A percentile compares a stretch with the other conserved stretches of the same genome.
These are phyloP conservation scores for Paratilapia polleni DNA, from an alignment of 2,113 vertebrate species.

Conservation along the genomic window DNA sequence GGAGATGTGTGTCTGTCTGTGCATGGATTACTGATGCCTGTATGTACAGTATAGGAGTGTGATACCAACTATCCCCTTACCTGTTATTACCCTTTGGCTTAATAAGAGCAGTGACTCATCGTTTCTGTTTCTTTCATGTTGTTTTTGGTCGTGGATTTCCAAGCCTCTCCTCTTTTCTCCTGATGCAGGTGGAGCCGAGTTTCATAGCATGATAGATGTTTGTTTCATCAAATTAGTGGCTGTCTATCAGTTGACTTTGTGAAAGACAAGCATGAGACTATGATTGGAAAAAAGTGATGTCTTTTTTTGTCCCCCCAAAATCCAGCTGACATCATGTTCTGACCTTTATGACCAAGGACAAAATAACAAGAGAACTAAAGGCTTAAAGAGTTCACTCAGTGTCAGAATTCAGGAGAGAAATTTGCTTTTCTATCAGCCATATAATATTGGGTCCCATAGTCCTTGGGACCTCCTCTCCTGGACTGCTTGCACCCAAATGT, in stretches of 20 bases:
- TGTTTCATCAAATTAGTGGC: slow-evolving; percentile 31
- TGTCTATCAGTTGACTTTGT: not conserved
- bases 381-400: too few species aligned
- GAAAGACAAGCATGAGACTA: not conserved
- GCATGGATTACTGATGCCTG: not conserved
- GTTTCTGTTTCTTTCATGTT: slow-evolving; percentile 29
- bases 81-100: slow-evolving; percentile 39
- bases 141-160: slow-evolving; percentile 56
- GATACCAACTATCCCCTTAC: not conserved
- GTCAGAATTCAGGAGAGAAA: too few species aligned
- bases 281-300: not conserved
- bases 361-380: not conserved
- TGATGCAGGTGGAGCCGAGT: not conserved
- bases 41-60: not conserved
- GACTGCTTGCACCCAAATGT: too few species aligned
- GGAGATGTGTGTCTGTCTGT: not conserved
- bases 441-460: too few species aligned
- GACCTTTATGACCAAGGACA: not conserved
- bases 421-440: too few species aligned
- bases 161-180: not conserved
- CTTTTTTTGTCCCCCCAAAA: not conserved
- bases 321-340: not conserved
- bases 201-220: slow-evolving; percentile 35
- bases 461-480: too few species aligned
- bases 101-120: slow-evolving; percentile 51